Evolutionary conservation across 2,113 vertebrate species (phyloP), one percentile per base, ranked within the genome.

Genomic region (Abramis brama): DNA sequence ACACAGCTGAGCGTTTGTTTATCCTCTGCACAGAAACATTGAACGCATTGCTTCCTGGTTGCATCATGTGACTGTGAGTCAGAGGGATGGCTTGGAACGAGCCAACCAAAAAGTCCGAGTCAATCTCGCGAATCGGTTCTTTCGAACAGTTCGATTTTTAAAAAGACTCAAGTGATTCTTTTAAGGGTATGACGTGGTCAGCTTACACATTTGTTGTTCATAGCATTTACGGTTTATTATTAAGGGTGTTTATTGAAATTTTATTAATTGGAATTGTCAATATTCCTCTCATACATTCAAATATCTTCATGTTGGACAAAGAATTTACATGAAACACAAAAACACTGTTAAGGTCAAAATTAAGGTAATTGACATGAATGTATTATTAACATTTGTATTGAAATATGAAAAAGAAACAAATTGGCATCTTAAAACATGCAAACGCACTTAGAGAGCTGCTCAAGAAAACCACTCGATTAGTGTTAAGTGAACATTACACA

Each of bases 1-100:
- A 84, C 55, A 83, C 74, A 81, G 25, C 83, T 71, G 85, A 86
- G 8, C 68, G 77, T 78, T 79, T 83, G 89, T 92, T 92, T 82
- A 89, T 91, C 93, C 94, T 89, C 89, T 93, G 94, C 93, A 94
- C 84, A 76, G 75, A 78, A 66, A 89, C 90, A 89, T 30, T 25
- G 12, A 27, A 27, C 55, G 62, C n/a, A 45, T 7, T 70, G 85
- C 94, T 95, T 95, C 95, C 95, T 25, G 95, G 90, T 86, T 89
- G 84, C 50, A 92, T 91, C 93, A 94, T 75, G 88, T 77, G 13
- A 13, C 0, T 30, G 1, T 4, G 6, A 33, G 5, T 6, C 23
- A 39, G 11, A 59, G 86, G 88, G 91, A 27, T 19, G 60, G 5
- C 21, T 27, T 8, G 17, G 39, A n/a, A 23, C 10, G 39, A 82